Base-by-base conservation (phyloP, 1,140 invertebrate species). In the Wiebesia pumilae region DNA sequence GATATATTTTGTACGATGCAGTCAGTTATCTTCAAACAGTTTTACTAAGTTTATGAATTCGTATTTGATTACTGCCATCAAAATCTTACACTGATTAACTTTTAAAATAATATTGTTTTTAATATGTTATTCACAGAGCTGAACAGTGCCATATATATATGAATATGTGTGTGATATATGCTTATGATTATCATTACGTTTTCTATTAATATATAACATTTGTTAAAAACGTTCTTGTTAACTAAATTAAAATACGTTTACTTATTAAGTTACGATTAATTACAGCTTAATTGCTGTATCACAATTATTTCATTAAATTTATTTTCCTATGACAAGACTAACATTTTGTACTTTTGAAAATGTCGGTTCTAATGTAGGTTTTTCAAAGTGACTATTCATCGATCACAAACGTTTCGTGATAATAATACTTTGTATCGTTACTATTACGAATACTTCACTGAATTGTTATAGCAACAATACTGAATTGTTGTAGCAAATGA, bases 341-440 rank as follows among this genome's bases (percentile, higher is more conserved):
- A 82, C 38, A 69, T 4, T 78, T 87, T 69, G 71, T 79, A 69
- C 75, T 83, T 80, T 71, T 40, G 35, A 87, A 83, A 71, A 78
- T 51, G 19, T 30, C 27, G 73, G 35, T 35, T 47, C 16, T 27
- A 38, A 43, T 82, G 27, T 33, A 82, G 27, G n/a, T 84, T 84
- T 84, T 62, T 51, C 27, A 84, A 77, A 86, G 71, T 84, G 43
- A 84, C 27, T 73, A 83, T 85, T 16, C n/a, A 79, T 71, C 75
- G 40, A 84, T 73, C 51, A 62, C 62, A 79, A 82, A 84, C 30
- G n/a, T 78, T 82, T 35, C 78, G 69, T 54, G 27, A 71, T 83
- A 84, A 84, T 78, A 86, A 84, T 82, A 88, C 58, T 82, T 84
- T 75, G 62, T 83, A 82, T 86, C 40, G 67, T 83, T 83, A 83